Percentiles rank a stretch among this genome's conserved stretches.
phyloP scores from a whole-genome alignment of 2,888 invertebrate species.

The Spialia ferax region DNA sequence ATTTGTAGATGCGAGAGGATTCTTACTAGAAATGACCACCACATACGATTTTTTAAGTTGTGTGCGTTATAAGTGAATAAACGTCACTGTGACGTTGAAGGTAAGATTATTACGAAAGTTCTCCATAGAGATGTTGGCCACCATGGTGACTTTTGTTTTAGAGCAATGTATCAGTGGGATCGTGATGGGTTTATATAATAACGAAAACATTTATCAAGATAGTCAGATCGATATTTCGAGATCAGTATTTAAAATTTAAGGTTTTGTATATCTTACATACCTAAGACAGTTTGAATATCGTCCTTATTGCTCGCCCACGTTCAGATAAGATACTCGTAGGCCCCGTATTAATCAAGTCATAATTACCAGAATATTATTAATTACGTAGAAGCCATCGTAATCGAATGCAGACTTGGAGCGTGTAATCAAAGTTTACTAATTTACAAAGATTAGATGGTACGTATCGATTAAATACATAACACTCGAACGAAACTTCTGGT shows the following conservation, averaged over 20 bases:
- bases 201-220: conserved; percentile 16
- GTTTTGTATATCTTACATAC: conserved; percentile 7
- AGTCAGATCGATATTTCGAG: too few species aligned
- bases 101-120: too few species aligned
- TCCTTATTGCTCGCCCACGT: conserved; percentile 22
- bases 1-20: too few species aligned
- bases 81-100: too few species aligned
- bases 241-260: too few species aligned
- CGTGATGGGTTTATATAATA: too few species aligned
- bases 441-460: conserved; percentile 62
- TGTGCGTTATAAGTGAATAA: too few species aligned
- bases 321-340: conserved; percentile 23
- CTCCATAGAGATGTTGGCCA: too few species aligned
- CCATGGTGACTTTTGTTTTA: too few species aligned
- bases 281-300: not conserved
- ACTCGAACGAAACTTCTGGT: conserved; percentile 62
- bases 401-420: conserved; percentile 50
- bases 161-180: too few species aligned
- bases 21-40: too few species aligned
- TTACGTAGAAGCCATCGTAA: conserved; percentile 41
- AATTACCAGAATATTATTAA: conserved; percentile 40
- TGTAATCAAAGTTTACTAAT: conserved; percentile 63
- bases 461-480: conserved; percentile 69
- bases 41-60: too few species aligned
- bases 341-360: conserved; percentile 35